These are phyloP conservation scores for Tetraneura akinire DNA, from an alignment of 1,140 invertebrate species.

Conservation along the genomic window DNA sequence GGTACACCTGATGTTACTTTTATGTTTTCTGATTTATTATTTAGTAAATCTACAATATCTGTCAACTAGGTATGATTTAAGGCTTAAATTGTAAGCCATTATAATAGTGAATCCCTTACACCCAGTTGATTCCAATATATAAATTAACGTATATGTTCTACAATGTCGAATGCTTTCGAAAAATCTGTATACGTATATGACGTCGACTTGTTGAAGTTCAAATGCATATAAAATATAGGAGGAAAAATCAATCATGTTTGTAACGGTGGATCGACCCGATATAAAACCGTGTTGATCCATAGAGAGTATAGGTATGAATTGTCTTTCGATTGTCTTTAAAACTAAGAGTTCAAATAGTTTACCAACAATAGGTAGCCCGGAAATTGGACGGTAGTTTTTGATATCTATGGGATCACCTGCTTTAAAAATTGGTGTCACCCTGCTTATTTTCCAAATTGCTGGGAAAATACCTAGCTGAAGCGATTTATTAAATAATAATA, in stretches of 20 bases:
- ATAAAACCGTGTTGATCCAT: conserved; percentile 8
- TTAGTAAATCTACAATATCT: too few species aligned
- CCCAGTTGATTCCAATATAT: too few species aligned
- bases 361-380: neutral
- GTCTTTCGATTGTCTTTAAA: neutral
- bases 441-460: neutral
- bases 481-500: conserved; percentile 27
- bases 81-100: too few species aligned
- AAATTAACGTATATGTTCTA: too few species aligned
- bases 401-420: neutral
- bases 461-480: conserved; percentile 7
- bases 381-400: conserved; percentile 4
- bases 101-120: too few species aligned
- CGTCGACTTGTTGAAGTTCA: neutral
- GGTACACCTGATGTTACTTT: too few species aligned
- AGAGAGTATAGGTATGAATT: neutral
- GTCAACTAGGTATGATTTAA: too few species aligned
- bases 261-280: neutral
- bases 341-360: neutral
- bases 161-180: too few species aligned
- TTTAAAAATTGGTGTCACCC: neutral
- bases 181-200: too few species aligned
- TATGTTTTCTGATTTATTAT: too few species aligned
- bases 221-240: conserved; percentile 6
- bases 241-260: neutral